Conservation (phyloP, 2,888 invertebrate species). For the Panzeria rudis region DNA sequence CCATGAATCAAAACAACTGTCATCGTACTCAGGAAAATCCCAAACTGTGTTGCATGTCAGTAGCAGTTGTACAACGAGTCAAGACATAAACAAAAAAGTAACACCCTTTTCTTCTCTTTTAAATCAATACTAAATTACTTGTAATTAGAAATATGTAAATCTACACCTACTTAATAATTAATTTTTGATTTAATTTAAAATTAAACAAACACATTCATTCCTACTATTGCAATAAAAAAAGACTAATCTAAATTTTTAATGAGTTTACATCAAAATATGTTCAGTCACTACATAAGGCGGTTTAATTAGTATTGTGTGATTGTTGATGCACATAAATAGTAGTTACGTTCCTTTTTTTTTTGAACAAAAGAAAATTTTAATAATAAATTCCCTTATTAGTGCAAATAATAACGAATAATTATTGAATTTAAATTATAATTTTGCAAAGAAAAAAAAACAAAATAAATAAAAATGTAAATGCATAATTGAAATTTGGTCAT, state of each 20-base stretch:
- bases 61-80: not conserved
- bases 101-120: not conserved
- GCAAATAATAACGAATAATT: not conserved
- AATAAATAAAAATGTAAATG: not conserved
- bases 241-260: not conserved
- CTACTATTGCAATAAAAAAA: not conserved
- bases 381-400: not conserved
- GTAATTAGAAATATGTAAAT: not conserved
- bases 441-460: not conserved
- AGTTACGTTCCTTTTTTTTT: not conserved
- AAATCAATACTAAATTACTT: not conserved
- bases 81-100: too few relatives aligned
- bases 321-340: not conserved
- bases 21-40: not conserved
- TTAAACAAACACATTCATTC: too few relatives aligned
- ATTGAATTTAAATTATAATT: constrained; percentile 3
- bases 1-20: constrained; percentile 3
- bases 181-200: not conserved
- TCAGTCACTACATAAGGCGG: not conserved
- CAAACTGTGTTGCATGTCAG: not conserved
- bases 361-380: not conserved
- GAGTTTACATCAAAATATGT: not conserved
- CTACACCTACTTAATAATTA: not conserved
- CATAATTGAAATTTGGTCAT: not conserved
- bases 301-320: not conserved